Evolutionary conservation across 2,888 invertebrate species (phyloP), one percentile per base, ranked within the genome.

Genomic region (Agrochola lychnidis): DNA sequence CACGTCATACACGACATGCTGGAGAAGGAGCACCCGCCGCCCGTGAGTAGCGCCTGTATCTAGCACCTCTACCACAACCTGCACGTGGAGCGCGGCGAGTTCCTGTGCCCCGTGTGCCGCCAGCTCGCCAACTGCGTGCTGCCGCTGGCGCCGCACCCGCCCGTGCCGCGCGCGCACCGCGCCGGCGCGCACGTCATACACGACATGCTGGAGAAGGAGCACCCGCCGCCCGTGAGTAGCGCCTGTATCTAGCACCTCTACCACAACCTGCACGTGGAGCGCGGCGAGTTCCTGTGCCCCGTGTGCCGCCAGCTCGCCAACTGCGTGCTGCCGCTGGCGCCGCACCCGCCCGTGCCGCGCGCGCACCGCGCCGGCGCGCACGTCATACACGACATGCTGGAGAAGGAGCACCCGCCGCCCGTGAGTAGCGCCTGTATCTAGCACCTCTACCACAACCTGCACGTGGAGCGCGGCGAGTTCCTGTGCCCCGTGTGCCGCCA

Each of bases 401-500:
- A 97, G 90, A 97, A 98, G 90, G 97, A 98, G 89, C 97, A 97
- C 88, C 97, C 97, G 88, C 97, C 97, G 82, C 97, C 97, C 80
- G 98, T 98, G 91, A 96, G 97, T 36, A 36, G n/a, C n/a, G n/a
- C n/a, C n/a, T n/a, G n/a, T n/a, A n/a, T n/a, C n/a, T n/a, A n/a
- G n/a, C n/a, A n/a, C n/a, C n/a, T n/a, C n/a, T n/a, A n/a, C n/a
- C 98, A 98, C 93, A 98, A 97, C 93, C 95, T 98, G 97, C 97
- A 96, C 93, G 96, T 96, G 88, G 96, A 95, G 90, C 93, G 95
- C 90, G 99, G 99, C 70, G 99, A 99, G 97, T 99, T 99, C 97
- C 98, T 98, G 88, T 99, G 99, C 95, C 99, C 99, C 45, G 97
- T 99, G 84, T 99, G 99, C 95, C 97, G 99, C 22, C 99, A 99